Evolutionary conservation across 2,888 invertebrate genomes (phyloP).

Genomic region (Xestia xanthographa): DNA sequence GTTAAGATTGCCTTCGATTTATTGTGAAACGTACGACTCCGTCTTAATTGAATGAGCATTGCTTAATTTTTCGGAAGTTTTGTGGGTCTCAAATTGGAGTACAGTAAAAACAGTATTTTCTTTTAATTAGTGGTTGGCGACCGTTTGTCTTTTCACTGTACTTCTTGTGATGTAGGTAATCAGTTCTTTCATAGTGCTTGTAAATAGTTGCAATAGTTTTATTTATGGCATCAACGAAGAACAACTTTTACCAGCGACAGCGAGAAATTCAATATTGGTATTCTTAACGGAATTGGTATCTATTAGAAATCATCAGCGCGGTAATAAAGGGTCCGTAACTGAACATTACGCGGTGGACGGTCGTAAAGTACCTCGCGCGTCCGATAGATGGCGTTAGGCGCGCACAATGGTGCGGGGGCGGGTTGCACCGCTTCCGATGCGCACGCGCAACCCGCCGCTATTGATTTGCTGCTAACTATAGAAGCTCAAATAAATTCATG

Average conservation of each 20-base stretch:
- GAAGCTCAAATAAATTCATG: constrained; percentile 78
- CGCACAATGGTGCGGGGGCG: constrained; percentile 84
- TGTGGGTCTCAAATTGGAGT: constrained; percentile 53
- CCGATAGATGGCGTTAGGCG: constrained; percentile 76
- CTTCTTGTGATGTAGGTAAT: neutral
- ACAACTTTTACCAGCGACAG: constrained; percentile 54
- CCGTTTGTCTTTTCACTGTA: neutral
- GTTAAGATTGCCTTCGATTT: constrained; percentile 74
- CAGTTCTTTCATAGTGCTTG: neutral
- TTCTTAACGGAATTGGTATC: constrained; percentile 74
- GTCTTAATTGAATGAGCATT: constrained; percentile 66
- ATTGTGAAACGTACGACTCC: constrained; percentile 60
- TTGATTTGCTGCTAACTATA: constrained; percentile 74
- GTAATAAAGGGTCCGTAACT: constrained; percentile 73
- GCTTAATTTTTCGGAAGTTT: constrained; percentile 63
- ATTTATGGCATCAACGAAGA: constrained; percentile 29
- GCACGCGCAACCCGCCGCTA: constrained; percentile 62
- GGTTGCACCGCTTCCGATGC: constrained; percentile 66
- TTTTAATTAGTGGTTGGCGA: constrained; percentile 20
- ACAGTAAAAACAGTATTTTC: constrained; percentile 31
- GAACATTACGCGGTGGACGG: constrained; percentile 73
- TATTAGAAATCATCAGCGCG: constrained; percentile 78
- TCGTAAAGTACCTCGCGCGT: constrained; percentile 72
- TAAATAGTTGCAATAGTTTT: neutral
- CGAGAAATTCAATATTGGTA: constrained; percentile 63